Evolutionary conservation across 1,140 invertebrate species (phyloP).

Genomic region (Euura saliciscinereae): DNA sequence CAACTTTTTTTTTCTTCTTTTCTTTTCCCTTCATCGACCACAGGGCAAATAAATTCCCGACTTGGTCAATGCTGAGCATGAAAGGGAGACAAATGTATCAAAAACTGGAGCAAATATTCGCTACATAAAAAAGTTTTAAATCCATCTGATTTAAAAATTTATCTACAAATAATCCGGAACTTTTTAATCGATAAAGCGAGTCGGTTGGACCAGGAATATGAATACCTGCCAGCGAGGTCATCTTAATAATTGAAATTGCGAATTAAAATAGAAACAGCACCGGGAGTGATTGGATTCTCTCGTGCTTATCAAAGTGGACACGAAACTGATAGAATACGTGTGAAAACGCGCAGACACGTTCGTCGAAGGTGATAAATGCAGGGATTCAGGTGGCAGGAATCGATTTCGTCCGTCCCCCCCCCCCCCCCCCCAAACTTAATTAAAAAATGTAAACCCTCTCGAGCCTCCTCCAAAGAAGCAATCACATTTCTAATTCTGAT

Average conservation of each 20-base stretch:
- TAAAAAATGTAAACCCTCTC: no score
- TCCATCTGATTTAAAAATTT: not conserved
- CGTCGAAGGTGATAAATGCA: not conserved
- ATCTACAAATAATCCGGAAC: not conserved
- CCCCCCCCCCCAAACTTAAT: no score
- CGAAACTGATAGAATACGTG: not conserved
- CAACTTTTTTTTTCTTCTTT: not conserved
- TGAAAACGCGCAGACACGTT: not conserved
- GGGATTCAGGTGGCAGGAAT: not conserved
- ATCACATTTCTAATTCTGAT: not conserved
- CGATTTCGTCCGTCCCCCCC: not conserved
- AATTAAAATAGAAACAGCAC: slow-evolving; percentile 3
- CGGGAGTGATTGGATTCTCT: not conserved
- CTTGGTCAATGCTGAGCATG: not conserved
- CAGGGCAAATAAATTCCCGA: not conserved
- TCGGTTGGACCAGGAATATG: no score
- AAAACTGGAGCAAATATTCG: not conserved
- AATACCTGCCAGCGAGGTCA: not conserved
- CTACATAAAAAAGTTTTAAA: not conserved
- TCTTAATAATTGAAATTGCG: not conserved
- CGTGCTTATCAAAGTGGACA: not conserved
- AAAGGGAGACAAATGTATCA: not conserved
- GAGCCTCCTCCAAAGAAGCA: not conserved
- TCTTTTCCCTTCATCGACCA: not conserved
- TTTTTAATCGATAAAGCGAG: no score